A percentile compares a stretch with the other conserved stretches of the same genome.
Conservation (phyloP, 2,888 invertebrate species). For the Lasioglossum lativentre region DNA sequence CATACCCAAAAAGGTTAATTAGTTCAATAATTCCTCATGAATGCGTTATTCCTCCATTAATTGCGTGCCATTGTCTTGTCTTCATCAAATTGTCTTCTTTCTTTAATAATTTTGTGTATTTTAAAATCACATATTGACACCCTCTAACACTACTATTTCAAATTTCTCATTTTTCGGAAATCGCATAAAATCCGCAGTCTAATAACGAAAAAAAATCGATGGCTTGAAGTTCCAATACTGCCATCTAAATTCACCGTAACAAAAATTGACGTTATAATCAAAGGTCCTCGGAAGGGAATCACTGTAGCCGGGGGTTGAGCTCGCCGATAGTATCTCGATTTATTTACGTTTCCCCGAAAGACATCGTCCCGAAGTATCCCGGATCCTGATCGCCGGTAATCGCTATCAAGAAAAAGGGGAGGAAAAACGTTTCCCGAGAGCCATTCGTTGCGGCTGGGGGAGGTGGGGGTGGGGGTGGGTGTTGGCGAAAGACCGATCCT, state of each 20-base stretch:
- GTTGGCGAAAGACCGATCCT: slow-evolving; percentile 24
- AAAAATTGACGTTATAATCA: not conserved
- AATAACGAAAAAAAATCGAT: not conserved
- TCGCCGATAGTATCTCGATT: slow-evolving; percentile 25
- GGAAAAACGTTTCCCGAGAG: slow-evolving; percentile 29
- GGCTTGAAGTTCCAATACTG: not conserved
- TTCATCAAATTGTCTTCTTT: too few species aligned
- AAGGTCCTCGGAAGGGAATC: not conserved
- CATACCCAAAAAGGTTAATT: too few species aligned
- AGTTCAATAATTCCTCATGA: too few species aligned
- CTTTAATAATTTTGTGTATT: too few species aligned
- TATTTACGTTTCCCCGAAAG: slow-evolving; percentile 29
- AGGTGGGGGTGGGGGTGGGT: not conserved
- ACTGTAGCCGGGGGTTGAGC: not conserved
- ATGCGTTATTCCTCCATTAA: too few species aligned
- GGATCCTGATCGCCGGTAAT: slow-evolving; percentile 19
- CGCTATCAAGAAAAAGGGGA: slow-evolving; percentile 12
- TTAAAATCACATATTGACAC: too few species aligned
- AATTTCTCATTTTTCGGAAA: too few species aligned
- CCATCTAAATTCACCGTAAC: not conserved
- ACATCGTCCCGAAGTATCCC: not conserved
- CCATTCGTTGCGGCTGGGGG: slow-evolving; percentile 28
- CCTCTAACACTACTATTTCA: too few species aligned
- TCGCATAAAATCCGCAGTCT: too few species aligned
- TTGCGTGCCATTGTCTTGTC: too few species aligned